phyloP scores from a whole-genome alignment of 2,113 vertebrate genomes.

The Acanthisitta chloris region DNA sequence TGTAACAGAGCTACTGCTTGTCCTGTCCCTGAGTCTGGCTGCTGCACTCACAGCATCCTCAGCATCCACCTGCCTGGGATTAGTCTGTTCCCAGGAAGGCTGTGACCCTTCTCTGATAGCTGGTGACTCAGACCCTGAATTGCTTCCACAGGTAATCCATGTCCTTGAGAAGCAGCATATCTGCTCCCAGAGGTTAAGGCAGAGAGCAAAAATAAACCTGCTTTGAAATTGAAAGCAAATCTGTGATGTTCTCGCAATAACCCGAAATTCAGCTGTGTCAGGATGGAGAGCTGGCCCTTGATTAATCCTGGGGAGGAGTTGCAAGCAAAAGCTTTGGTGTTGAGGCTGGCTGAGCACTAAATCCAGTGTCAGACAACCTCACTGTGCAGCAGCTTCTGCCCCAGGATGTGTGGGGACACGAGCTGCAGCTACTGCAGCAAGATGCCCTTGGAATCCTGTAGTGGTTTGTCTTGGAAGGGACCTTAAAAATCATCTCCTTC shows the following conservation, averaged over 20 bases:
- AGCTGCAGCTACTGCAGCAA: neutral
- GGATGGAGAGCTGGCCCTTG: neutral
- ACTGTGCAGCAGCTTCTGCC: neutral
- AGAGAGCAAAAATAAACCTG: neutral
- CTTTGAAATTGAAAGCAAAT: neutral
- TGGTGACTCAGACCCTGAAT: neutral
- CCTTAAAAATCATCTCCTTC: neutral
- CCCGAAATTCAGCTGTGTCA: neutral
- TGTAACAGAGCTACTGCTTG: fast-evolving
- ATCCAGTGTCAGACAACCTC: neutral
- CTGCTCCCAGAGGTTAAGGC: neutral
- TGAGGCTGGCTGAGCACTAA: neutral
- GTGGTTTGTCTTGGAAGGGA: neutral
- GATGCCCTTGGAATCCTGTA: neutral
- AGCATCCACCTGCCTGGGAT: neutral
- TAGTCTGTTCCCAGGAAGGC: neutral
- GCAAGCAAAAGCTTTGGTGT: neutral
- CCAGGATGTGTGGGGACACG: fast-evolving
- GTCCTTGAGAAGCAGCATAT: neutral
- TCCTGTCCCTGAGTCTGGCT: neutral
- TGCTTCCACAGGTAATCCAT: fast-evolving
- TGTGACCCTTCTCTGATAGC: neutral
- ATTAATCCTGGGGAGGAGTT: neutral
- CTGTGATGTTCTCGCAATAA: fast-evolving
- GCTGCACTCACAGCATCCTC: neutral